These are phyloP conservation scores for Catharus minimus DNA, from an alignment of 2,113 vertebrate species.

Conservation along the genomic window DNA sequence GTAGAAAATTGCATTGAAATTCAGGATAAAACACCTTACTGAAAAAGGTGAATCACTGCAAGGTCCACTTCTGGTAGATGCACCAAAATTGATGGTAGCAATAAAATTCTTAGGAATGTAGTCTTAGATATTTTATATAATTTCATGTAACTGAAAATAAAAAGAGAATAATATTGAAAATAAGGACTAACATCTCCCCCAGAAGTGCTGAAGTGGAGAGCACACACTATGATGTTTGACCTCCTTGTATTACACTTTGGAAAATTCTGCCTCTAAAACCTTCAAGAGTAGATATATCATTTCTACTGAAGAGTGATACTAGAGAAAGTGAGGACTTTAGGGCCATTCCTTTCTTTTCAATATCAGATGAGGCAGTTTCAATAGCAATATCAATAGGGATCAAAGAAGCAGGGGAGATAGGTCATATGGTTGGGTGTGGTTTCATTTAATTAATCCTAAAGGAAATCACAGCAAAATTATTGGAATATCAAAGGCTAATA, in stretches of 20 bases:
- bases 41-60: background rate
- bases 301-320: background rate
- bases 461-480: background rate
- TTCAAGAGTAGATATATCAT: background rate
- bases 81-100: background rate
- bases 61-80: background rate
- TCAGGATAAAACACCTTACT: background rate
- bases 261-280: background rate
- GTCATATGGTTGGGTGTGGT: background rate
- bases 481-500: background rate
- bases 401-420: background rate
- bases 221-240: accelerated
- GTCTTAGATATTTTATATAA: background rate
- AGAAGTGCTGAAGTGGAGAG: background rate
- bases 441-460: background rate
- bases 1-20: background rate
- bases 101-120: background rate
- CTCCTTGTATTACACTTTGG: background rate
- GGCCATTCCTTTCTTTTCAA: background rate
- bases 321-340: background rate
- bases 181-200: background rate
- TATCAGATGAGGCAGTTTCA: background rate
- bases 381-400: background rate
- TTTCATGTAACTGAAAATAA: background rate
- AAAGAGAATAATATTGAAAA: background rate